Evolutionary conservation across 2,888 invertebrate species (phyloP).

Genomic region (Cerastis leucographa): DNA sequence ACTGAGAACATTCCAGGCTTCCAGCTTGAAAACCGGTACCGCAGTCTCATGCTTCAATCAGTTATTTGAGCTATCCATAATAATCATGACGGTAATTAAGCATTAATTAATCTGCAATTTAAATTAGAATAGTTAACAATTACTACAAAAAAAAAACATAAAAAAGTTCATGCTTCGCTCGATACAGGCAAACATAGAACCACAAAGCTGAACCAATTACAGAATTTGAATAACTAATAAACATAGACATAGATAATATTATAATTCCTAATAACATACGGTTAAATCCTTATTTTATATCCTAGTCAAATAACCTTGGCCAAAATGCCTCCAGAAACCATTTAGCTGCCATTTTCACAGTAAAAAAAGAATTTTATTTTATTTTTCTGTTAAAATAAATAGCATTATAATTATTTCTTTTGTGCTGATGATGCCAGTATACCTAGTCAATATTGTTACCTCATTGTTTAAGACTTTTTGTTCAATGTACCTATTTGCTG

Average conservation of each 20-base stretch:
- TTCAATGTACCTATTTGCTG: neutral
- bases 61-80: neutral
- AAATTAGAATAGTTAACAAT: slow-evolving; percentile 11
- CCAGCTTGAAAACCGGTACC: neutral
- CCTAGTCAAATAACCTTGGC: neutral
- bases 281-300: neutral
- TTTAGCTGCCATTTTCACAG: neutral
- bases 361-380: neutral
- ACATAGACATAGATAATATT: neutral
- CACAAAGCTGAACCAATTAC: slow-evolving; percentile 60
- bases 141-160: neutral
- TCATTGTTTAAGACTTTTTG: neutral
- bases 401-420: no score
- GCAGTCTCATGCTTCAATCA: neutral
- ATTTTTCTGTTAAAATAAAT: neutral
- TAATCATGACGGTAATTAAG: neutral
- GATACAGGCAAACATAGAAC: slow-evolving; percentile 27
- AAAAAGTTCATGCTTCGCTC: slow-evolving; percentile 45
- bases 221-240: slow-evolving; percentile 29
- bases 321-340: neutral
- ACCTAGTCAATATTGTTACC: no score
- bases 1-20: slow-evolving; percentile 13
- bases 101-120: slow-evolving; percentile 30
- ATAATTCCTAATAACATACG: neutral
- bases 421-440: neutral